Conservation (phyloP, 2,113 vertebrate species). For the Brachirus orientalis region DNA sequence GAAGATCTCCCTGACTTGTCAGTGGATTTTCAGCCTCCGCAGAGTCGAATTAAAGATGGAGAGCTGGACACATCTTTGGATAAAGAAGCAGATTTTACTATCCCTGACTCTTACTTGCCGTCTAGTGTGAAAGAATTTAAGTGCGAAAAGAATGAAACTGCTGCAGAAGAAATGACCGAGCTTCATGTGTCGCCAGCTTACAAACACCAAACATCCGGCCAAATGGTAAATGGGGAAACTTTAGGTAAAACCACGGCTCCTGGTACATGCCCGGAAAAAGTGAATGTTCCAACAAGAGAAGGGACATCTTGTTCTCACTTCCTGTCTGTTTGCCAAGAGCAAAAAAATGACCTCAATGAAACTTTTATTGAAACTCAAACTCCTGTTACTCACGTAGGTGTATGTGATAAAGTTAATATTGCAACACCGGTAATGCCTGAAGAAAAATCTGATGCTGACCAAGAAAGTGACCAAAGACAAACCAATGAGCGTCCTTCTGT, state of each 20-base stretch:
- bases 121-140: not conserved
- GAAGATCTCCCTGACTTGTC: not conserved
- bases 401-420: too few species aligned
- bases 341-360: not conserved
- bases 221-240: not conserved
- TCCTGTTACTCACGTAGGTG: not conserved
- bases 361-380: too few species aligned
- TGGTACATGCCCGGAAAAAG: not conserved
- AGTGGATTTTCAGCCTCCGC: not conserved
- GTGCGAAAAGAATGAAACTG: not conserved
- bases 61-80: not conserved
- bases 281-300: not conserved
- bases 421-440: not conserved
- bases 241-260: too few species aligned
- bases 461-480: not conserved
- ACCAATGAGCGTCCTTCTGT: not conserved
- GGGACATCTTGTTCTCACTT: not conserved
- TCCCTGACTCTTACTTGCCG: not conserved
- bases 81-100: not conserved
- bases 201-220: not conserved
- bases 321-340: not conserved
- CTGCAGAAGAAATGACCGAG: not conserved
- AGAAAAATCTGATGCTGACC: not conserved
- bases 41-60: constrained; percentile 4
- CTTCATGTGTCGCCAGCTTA: not conserved